Evolutionary conservation across 2,113 vertebrate genomes (phyloP).

Genomic region (Phaetusa simplex): DNA sequence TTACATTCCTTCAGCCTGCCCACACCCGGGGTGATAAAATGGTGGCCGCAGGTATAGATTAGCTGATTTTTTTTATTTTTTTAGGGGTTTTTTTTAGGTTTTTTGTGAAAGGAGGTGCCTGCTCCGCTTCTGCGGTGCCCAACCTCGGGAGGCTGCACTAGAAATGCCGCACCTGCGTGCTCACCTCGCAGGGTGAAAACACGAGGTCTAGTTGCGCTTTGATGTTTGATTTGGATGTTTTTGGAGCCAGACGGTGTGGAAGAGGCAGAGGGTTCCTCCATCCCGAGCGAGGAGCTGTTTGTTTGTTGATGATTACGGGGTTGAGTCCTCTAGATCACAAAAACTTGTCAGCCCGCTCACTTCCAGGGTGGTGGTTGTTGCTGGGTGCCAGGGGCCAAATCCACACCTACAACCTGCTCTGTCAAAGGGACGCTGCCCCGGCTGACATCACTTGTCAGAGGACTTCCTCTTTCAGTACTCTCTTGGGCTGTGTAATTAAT

Average conservation of each 20-base stretch:
- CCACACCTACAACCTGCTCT: not conserved
- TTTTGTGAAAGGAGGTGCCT: not conserved
- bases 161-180: not conserved
- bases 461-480: not conserved
- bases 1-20: slow-evolving; percentile 47
- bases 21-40: not conserved
- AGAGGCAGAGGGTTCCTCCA: fast-evolving
- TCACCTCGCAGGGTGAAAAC: not conserved
- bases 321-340: not conserved
- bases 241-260: not conserved
- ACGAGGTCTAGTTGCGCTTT: not conserved
- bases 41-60: not conserved
- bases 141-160: fast-evolving
- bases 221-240: not conserved
- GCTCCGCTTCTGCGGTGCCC: not conserved
- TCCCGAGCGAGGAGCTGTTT: not conserved
- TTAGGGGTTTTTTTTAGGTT: not conserved
- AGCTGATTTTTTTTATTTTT: not conserved
- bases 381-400: not conserved
- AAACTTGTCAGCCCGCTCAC: fast-evolving
- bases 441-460: not conserved
- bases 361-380: fast-evolving
- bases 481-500: not conserved
- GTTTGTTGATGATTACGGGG: fast-evolving
- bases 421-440: not conserved